Percentiles rank a stretch among this genome's conserved stretches.
Evolutionary conservation across 2,797 vertebrate species (phyloP).

Genomic region (Hydrophis major): DNA sequence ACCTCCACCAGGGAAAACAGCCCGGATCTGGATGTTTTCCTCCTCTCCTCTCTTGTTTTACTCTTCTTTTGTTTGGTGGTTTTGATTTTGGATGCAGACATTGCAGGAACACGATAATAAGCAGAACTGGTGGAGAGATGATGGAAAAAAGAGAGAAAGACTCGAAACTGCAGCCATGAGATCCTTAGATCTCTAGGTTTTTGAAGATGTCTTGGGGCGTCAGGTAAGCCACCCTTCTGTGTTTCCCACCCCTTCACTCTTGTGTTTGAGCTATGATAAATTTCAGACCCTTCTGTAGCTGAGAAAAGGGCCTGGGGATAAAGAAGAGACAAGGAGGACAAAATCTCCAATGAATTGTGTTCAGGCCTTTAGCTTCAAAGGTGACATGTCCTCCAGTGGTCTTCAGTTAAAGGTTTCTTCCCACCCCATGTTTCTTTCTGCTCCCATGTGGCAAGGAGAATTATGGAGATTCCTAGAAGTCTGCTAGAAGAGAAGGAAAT

Average conservation of each 20-base stretch:
- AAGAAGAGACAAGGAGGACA: not conserved
- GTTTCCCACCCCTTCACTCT: not conserved
- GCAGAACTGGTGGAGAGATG: not conserved
- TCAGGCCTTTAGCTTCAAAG: not conserved
- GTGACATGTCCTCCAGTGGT: not conserved
- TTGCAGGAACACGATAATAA: not conserved
- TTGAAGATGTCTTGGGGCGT: slow-evolving; percentile 9
- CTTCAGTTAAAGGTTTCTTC: not conserved
- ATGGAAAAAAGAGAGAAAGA: not conserved
- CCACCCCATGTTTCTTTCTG: not conserved
- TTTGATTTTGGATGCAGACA: not conserved
- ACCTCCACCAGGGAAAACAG: not conserved
- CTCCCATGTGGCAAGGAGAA: not conserved
- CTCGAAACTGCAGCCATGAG: not conserved
- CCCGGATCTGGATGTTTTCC: not conserved
- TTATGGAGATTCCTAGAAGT: not conserved
- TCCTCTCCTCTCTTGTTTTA: not conserved
- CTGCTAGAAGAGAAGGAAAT: not conserved
- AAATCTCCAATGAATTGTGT: not conserved
- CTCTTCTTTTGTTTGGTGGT: not conserved
- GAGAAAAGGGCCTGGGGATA: not conserved
- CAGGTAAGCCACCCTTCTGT: not conserved
- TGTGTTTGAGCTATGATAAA: not conserved
- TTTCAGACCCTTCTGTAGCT: not conserved
- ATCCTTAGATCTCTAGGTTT: not conserved